These are phyloP conservation scores for Hemitrygon akajei DNA, from an alignment of 2,797 vertebrate species.

Conservation along the genomic window DNA sequence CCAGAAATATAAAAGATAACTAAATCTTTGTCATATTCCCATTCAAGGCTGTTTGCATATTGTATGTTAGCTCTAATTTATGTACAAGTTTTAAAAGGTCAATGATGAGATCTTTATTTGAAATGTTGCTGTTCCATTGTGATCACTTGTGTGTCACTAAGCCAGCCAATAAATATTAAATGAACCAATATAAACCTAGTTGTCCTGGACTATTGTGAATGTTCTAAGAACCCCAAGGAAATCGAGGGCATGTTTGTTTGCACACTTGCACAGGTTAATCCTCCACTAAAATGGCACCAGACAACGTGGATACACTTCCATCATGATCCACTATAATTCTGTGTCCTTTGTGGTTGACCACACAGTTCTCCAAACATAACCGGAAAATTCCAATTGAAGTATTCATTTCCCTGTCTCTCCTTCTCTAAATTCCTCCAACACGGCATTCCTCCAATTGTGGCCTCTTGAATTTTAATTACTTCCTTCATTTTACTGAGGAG, in stretches of 20 bases:
- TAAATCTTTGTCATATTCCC: no score
- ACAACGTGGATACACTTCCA: neutral
- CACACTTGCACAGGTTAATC: neutral
- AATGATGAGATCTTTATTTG: no score
- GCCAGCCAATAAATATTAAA: no score
- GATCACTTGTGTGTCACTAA: no score
- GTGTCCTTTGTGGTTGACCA: neutral
- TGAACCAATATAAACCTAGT: no score
- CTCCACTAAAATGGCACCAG: neutral
- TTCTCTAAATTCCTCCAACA: neutral
- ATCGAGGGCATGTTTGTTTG: neutral
- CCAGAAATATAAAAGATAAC: no score
- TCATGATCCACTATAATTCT: neutral
- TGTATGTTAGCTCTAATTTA: no score
- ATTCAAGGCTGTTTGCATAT: no score
- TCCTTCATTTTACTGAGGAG: neutral
- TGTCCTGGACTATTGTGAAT: no score
- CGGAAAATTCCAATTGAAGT: neutral
- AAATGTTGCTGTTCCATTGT: no score
- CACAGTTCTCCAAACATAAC: neutral
- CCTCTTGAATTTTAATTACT: neutral
- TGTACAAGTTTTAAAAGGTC: no score
- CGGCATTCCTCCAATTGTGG: neutral
- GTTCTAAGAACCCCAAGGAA: no score
- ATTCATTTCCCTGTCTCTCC: neutral